A percentile compares a stretch with the other conserved stretches of the same genome.
Conservation (phyloP, 2,888 invertebrate species). For the Dynastes tityus region DNA sequence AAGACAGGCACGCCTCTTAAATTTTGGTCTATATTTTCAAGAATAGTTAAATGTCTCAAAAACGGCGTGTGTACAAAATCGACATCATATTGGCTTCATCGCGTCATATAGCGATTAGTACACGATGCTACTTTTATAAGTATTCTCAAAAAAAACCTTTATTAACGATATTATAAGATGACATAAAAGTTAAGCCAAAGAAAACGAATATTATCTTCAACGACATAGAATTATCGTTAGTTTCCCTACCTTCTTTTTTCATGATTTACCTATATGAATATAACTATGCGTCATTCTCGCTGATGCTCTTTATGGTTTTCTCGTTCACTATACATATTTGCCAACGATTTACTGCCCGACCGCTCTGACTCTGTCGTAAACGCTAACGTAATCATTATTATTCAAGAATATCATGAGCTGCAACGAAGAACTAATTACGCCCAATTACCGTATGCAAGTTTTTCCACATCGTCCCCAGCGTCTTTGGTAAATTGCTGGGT, state of each 20-base stretch:
- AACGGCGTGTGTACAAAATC: no score
- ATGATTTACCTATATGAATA: no score
- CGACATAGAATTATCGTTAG: no score
- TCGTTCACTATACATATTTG: constrained; percentile 32
- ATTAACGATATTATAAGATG: neutral
- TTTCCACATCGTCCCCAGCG: constrained; percentile 20
- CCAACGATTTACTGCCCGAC: constrained; percentile 41
- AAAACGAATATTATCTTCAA: no score
- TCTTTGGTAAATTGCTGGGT: constrained; percentile 32
- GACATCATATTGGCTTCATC: no score
- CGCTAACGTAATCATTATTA: constrained; percentile 44
- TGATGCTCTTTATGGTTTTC: constrained; percentile 36
- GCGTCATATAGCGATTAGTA: no score
- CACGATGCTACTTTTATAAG: no score
- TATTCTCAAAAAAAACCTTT: neutral
- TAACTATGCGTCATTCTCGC: neutral
- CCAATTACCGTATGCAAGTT: constrained; percentile 44
- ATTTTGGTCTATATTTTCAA: no score
- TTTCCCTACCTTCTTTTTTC: no score
- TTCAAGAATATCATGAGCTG: constrained; percentile 41
- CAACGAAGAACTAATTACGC: constrained; percentile 42
- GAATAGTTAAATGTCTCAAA: no score
- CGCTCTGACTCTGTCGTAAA: constrained; percentile 39
- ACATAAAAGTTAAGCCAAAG: no score
- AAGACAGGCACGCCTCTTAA: no score